phyloP scores from a whole-genome alignment of 2,113 vertebrate genomes.

The Sander lucioperca region DNA sequence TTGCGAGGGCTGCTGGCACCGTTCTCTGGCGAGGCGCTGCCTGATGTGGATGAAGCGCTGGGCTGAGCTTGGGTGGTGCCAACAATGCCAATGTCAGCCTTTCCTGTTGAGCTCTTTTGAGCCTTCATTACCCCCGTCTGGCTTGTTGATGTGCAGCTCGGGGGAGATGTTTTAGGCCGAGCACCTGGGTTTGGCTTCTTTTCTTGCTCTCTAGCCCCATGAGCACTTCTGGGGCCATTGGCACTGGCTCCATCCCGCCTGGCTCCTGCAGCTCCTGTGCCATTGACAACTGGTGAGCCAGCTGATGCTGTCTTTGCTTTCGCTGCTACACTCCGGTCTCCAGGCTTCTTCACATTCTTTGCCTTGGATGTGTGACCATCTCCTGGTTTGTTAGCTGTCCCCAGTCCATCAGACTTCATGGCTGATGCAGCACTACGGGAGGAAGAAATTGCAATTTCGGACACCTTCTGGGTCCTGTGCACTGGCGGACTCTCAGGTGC shows the following conservation, averaged over 20 bases:
- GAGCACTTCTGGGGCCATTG: constrained; percentile 82
- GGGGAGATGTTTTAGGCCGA: constrained; percentile 88
- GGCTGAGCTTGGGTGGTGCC: constrained; percentile 58
- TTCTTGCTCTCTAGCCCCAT: constrained; percentile 82
- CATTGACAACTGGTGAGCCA: constrained; percentile 84
- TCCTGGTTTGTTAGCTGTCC: constrained; percentile 85
- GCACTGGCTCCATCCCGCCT: constrained; percentile 80
- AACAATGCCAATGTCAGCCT: constrained; percentile 70
- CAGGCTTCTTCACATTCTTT: constrained; percentile 87
- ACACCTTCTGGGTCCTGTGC: constrained; percentile 76
- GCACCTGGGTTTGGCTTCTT: constrained; percentile 86
- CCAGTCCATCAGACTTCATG: constrained; percentile 97
- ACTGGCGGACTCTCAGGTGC: constrained; percentile 78
- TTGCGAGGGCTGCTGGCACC: constrained; percentile 77
- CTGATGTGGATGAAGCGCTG: constrained; percentile 76
- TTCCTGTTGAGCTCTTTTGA: constrained; percentile 81
- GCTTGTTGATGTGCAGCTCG: constrained; percentile 69
- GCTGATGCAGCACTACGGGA: constrained; percentile 79
- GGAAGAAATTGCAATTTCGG: constrained; percentile 67
- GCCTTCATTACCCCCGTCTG: constrained; percentile 82
- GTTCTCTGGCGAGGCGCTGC: constrained; percentile 83
- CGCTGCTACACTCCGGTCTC: constrained; percentile 80
- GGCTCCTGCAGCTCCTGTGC: constrained; percentile 77
- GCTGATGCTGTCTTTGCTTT: constrained; percentile 88
- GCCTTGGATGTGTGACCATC: constrained; percentile 87